Conservation (phyloP, 2,797 vertebrate genomes). For the Onychomys leucogaster region DNA sequence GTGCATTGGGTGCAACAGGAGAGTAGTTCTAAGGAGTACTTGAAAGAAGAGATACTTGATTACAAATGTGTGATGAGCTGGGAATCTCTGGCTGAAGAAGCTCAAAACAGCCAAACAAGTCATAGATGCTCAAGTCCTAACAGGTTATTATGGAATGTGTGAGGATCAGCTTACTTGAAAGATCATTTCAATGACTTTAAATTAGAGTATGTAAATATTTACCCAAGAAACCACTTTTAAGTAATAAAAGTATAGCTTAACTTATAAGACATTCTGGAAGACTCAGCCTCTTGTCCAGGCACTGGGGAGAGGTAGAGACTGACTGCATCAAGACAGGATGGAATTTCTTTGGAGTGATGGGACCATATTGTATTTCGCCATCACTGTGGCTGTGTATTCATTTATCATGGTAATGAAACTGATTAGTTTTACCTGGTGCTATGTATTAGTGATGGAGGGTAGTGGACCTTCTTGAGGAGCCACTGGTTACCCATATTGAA, state of each 20-base stretch:
- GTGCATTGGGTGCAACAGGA: neutral
- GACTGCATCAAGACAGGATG: too few relatives aligned
- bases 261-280: neutral
- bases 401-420: neutral
- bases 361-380: neutral
- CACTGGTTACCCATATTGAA: neutral
- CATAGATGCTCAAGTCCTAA: neutral
- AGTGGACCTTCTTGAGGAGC: neutral
- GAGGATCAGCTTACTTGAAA: neutral
- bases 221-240: neutral
- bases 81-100: neutral
- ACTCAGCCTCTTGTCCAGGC: neutral
- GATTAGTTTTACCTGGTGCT: neutral
- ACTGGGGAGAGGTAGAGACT: neutral
- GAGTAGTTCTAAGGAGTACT: neutral
- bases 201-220: neutral
- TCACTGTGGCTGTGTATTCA: neutral
- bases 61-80: neutral
- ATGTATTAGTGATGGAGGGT: neutral
- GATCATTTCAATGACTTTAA: conserved; percentile 28
- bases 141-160: neutral
- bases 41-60: neutral
- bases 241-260: neutral
- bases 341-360: neutral
- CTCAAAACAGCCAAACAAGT: neutral